Evolutionary conservation across 2,113 vertebrate genomes (phyloP).

Genomic region (Tichodroma muraria): DNA sequence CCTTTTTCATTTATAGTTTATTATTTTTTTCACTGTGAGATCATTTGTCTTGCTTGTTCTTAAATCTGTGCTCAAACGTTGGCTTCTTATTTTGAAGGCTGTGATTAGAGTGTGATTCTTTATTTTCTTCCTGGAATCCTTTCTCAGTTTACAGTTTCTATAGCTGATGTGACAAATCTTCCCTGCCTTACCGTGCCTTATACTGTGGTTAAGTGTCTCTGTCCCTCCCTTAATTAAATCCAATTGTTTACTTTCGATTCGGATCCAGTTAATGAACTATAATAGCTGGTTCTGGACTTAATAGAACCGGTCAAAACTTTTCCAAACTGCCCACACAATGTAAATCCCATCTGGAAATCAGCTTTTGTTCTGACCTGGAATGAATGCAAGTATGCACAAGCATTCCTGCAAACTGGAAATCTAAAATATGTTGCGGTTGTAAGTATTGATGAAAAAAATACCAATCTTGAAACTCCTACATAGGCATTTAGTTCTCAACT

Average conservation of each 20-base stretch:
- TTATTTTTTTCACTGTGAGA: not conserved
- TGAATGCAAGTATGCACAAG: constrained; percentile 7
- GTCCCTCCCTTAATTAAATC: not conserved
- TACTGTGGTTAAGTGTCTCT: not conserved
- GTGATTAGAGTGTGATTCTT: not conserved
- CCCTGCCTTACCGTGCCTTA: not conserved
- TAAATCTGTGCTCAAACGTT: not conserved
- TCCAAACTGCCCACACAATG: not conserved
- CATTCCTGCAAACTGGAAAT: constrained; percentile 40
- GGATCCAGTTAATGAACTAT: not conserved
- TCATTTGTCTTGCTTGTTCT: not conserved
- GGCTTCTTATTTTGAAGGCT: not conserved
- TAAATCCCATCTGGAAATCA: constrained; percentile 25
- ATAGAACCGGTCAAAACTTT: constrained; percentile 2
- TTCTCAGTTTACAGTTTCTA: not conserved
- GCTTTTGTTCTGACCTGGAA: constrained; percentile 36
- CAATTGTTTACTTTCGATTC: not conserved
- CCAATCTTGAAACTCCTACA: not conserved
- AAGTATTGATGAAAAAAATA: not conserved
- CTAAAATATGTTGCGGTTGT: not conserved
- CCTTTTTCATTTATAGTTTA: not conserved
- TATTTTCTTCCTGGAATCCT: not conserved
- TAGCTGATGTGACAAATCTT: not conserved
- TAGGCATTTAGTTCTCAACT: not conserved
- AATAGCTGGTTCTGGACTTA: not conserved